Evolutionary conservation across 1,140 invertebrate genomes (phyloP).

Genomic region (Teleogryllus occipitalis): DNA sequence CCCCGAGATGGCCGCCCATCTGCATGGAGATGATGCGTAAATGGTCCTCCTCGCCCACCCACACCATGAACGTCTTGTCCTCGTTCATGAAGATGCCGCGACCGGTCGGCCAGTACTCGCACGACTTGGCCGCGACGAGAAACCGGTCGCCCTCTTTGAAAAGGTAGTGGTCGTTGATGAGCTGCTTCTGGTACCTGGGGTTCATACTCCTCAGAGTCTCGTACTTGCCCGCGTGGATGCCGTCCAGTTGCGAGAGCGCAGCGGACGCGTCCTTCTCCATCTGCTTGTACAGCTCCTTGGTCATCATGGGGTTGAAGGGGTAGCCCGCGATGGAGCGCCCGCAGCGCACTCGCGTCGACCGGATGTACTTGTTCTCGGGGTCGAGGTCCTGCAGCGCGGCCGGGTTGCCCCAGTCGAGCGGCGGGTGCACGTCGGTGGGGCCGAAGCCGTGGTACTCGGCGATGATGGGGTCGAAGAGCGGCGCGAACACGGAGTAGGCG

Average conservation of each 20-base stretch:
- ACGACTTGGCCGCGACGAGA: conserved; percentile 60
- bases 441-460: conserved; percentile 65
- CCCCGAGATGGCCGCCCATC: conserved; percentile 50
- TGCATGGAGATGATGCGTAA: conserved; percentile 70
- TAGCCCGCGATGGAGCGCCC: conserved; percentile 59
- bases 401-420: conserved; percentile 58
- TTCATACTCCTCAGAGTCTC: conserved; percentile 59
- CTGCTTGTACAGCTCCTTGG: conserved; percentile 54
- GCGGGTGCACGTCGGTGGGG: conserved; percentile 51
- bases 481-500: conserved; percentile 55
- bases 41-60: conserved; percentile 72
- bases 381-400: conserved; percentile 61
- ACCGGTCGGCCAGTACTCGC: conserved; percentile 67
- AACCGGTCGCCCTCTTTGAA: conserved; percentile 68
- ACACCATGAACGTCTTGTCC: conserved; percentile 64
- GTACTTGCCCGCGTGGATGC: conserved; percentile 58
- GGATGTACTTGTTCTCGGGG: conserved; percentile 55
- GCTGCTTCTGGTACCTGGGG: conserved; percentile 55
- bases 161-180: conserved; percentile 69
- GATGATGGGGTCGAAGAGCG: conserved; percentile 69
- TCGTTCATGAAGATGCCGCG: conserved; percentile 67
- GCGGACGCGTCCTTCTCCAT: conserved; percentile 46
- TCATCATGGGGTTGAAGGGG: conserved; percentile 68
- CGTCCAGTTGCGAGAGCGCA: conserved; percentile 39
- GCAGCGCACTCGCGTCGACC: conserved; percentile 67